Evolutionary conservation across 2,888 invertebrate species (phyloP), one percentile per base, ranked within the genome.

Genomic region (Onchidella celtica): DNA sequence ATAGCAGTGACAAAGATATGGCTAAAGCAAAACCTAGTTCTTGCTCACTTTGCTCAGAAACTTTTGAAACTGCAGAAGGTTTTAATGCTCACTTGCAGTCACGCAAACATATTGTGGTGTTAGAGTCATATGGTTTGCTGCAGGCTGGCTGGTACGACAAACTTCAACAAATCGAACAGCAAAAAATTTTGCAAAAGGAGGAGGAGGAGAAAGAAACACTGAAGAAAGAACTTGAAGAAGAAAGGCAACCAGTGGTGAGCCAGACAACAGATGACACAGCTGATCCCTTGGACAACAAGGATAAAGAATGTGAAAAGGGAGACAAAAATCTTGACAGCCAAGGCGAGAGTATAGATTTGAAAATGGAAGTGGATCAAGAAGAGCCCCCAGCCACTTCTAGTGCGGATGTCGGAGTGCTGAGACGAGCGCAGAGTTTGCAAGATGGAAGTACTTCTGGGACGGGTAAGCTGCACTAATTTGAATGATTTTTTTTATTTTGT

Each of bases 101-200:
- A 85, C 98, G 98, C 94, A 97, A 97, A 95, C 99, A 99, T 92
- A 97, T 98, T 63, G 97, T 97, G 96, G 96, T 97, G 89, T 94
- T 98, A 85, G 98, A 98, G 93, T 97, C 97, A 92, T 94, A 97
- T 85, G 97, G 97, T 81, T 98, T 98, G 94, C 94, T 99, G 87
- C 98, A 98, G 0, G 34, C 79, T 14, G 79, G 79, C 3, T 97
- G 98, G 66, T 98, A 97, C 92, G 97, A 97, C 14, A 97, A 98
- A 94, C 96, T 99, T 91, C 98, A 97, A 94, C 80, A 73, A 40
- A 81, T 61, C 24, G 74, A 73, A 27, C 32, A 27, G 40, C 38
- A 59, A 66, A n/a, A 66, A 29, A 55, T 21, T 14, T 47, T n/a
- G 24, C 24, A 57, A 40, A n/a, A 59, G 59, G 66, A 27, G 24